Evolutionary conservation across 1,140 invertebrate species (phyloP).

Genomic region (Araneus ventricosus): DNA sequence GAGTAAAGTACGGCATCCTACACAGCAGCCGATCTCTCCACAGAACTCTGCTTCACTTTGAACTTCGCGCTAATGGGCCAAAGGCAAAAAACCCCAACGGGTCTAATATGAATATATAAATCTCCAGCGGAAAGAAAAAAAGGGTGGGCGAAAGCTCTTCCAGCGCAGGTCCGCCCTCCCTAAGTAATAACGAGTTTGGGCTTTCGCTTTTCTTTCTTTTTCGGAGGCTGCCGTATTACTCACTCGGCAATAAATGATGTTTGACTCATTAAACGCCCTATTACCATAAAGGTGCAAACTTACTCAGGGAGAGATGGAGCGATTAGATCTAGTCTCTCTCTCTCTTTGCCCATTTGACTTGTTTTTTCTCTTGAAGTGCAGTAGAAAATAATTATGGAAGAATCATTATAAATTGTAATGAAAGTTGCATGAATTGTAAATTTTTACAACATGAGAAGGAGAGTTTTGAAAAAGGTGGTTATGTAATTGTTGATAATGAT

Average conservation of each 20-base stretch:
- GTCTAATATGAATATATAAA: slow-evolving; percentile 56
- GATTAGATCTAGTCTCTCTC: background rate
- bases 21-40: background rate
- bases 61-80: slow-evolving; percentile 7
- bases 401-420: background rate
- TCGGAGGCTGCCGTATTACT: slow-evolving; percentile 63
- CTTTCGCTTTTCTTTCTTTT: slow-evolving; percentile 33
- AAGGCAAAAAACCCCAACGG: background rate
- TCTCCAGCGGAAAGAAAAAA: slow-evolving; percentile 1
- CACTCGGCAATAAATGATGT: slow-evolving; percentile 38
- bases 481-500: too few relatives aligned
- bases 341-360: background rate
- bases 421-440: slow-evolving; percentile 8
- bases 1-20: too few relatives aligned
- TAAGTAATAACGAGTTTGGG: slow-evolving; percentile 54
- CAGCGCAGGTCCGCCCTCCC: slow-evolving; percentile 45
- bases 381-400: too few relatives aligned
- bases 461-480: too few relatives aligned
- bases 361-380: background rate
- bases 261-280: slow-evolving; percentile 53
- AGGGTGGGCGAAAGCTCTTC: slow-evolving; percentile 45
- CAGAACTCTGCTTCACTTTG: background rate
- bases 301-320: slow-evolving; percentile 9
- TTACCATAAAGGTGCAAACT: slow-evolving; percentile 69
- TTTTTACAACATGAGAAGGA: background rate